phyloP scores from a whole-genome alignment of 2,113 vertebrate species.

The Prinia subflava region DNA sequence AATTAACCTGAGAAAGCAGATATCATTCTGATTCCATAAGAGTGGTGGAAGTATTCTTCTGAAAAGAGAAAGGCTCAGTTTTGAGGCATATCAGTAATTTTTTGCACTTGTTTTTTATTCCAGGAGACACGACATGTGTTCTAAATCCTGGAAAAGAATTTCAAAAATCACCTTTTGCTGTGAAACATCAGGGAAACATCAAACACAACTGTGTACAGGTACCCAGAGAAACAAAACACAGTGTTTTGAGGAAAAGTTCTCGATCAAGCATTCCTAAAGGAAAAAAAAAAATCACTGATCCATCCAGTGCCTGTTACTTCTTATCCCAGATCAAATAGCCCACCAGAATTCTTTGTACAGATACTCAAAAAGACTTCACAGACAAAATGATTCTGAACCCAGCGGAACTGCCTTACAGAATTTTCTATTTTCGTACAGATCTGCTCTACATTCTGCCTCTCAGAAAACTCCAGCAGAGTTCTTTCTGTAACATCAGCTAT shows the following conservation, averaged over 20 bases:
- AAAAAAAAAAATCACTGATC: background rate
- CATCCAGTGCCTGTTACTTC: background rate
- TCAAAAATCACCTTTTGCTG: background rate
- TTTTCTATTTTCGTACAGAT: slow-evolving; percentile 10
- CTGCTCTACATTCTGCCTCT: background rate
- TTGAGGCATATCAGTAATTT: background rate
- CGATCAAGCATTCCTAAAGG: background rate
- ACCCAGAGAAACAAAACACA: background rate
- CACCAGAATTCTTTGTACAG: slow-evolving; percentile 29
- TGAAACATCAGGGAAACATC: background rate
- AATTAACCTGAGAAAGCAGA: background rate
- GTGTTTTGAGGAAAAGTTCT: background rate
- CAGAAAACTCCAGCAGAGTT: slow-evolving; percentile 54
- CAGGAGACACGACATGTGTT: background rate
- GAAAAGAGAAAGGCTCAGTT: background rate
- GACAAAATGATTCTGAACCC: slow-evolving; percentile 13
- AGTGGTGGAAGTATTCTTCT: background rate
- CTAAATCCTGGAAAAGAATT: background rate
- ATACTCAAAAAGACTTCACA: slow-evolving; percentile 1
- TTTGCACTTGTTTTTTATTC: background rate
- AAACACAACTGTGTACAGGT: background rate
- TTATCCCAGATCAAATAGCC: slow-evolving; percentile 39
- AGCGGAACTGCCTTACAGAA: slow-evolving; percentile 1
- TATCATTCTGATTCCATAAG: background rate
- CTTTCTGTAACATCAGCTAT: slow-evolving; percentile 33